Evolutionary conservation across 2,888 invertebrate genomes (phyloP).

Genomic region (Hanleya hanleyi): DNA sequence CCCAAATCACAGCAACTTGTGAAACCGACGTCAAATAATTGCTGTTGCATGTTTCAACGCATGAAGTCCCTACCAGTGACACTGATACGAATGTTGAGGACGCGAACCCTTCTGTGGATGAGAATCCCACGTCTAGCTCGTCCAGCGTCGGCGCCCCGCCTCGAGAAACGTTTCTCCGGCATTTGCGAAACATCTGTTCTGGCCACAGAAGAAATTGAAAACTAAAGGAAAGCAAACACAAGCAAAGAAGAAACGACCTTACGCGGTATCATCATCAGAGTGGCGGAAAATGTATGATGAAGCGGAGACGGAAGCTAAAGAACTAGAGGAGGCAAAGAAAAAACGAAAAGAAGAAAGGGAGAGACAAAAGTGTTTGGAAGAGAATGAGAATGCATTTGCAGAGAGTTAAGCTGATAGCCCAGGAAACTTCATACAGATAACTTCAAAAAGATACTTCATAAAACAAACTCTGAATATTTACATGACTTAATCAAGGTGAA

Average conservation of each 20-base stretch:
- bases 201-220: not conserved
- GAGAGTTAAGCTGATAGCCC: no score
- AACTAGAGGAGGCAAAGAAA: not conserved
- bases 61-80: not conserved
- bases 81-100: not conserved
- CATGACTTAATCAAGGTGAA: no score
- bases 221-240: not conserved
- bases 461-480: no score
- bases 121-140: not conserved
- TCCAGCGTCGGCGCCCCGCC: no score
- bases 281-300: not conserved
- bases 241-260: not conserved
- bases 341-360: conserved; percentile 4
- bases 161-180: not conserved
- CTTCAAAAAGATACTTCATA: no score
- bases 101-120: not conserved
- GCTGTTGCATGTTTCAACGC: no score
- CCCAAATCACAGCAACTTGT: no score
- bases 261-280: not conserved
- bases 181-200: conserved; percentile 1
- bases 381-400: not conserved
- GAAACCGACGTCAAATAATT: no score
- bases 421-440: no score
- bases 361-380: not conserved
- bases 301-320: not conserved